Evolutionary conservation across 2,888 invertebrate genomes (phyloP), one percentile per base, ranked within the genome.

Genomic region (Agrenia bidenticulata): DNA sequence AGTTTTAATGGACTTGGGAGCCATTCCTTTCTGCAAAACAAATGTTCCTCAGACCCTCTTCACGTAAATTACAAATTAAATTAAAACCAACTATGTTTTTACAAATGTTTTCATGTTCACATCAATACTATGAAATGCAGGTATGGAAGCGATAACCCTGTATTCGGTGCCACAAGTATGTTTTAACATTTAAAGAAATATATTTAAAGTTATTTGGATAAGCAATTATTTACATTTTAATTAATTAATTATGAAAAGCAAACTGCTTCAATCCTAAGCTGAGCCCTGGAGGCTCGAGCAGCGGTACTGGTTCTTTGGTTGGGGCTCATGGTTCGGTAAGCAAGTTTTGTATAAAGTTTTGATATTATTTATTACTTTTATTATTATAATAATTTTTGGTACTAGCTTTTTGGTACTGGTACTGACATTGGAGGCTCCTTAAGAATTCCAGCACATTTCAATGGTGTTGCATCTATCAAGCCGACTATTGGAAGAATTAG

Each of bases 11-110:
- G 69, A 73, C 37, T 61, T 75, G n/a, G 76, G 76, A 24, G 75
- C 66, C 13, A 51, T 76, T 2, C 76, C 75, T 4, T 76, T 75
- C 55, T 68, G 70, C 37, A 76, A 74, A 42, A 83, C 81, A 5
- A 82, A 82, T 66, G 78, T 81, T 21, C 81, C 81, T 7, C 80
- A 80, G 68, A 76, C 74, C 0, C 72, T 80, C 63, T 66, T 75
- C 39, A 70, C 71, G 64, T 76, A 61, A 53, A 61, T 27, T 24
- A 37, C 50, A 15, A 37, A 45, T 19, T 45, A 15, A 26, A 32
- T 32, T 32, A 7, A 32, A 32, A 32, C 32, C 11, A 32, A 32
- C 4, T 4, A n/a, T 50, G 4, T 9, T 21, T 17, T 41, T 2
- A 23, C 23, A 19, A 32, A 32, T 32, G 4, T 32, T 45, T 45